Base-by-base conservation (phyloP, 2,113 vertebrate species). In the Bos javanicus region DNA sequence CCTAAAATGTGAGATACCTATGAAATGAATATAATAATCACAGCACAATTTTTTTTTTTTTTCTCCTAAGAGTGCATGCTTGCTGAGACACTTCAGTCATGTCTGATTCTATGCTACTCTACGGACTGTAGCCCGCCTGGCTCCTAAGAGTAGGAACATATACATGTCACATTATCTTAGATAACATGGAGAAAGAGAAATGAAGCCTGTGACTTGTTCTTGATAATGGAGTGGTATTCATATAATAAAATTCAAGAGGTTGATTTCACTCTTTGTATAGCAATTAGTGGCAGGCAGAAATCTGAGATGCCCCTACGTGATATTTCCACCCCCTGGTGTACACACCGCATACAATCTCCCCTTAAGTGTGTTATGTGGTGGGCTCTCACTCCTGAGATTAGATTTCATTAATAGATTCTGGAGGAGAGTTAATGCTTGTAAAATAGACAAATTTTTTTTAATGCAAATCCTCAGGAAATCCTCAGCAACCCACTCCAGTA, bases 91-190 rank as follows among this genome's bases (percentile, higher is more conserved):
- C 67, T 71, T 71, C 19, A 71, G n/a, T 71, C 5, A 0, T 71
- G 67, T 71, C 67, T 13, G 67, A 71, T 71, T 71, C 67, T 23
- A 39, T 39, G 67, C 67, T 39, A 74, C 67, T n/a, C 67, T 71
- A 39, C 0, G 0, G 19, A 74, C 67, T 74, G 36, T 13, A 74
- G 36, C 21, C n/a, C 1, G 2, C n/a, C 36, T 12, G 19, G n/a
- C 14, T 26, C 14, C 30, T 12, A 74, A 48, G 12, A 33, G 16
- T 26, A 39, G 33, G 1, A 21, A 1, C 30, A 28, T 87, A 21
- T 48, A 67, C 64, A 93, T 23, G 9, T 54, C 74, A 82, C 25
- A 11, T 59, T 33, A 25, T n/a, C 17, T 74, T 36, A 39, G 14
- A 30, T 17, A 36, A 33, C 11, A 50, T 10, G 6, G 54, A 83